Evolutionary conservation across 2,888 invertebrate species (phyloP), one percentile per base, ranked within the genome.

Genomic region (Mimumesa dahlbomi): DNA sequence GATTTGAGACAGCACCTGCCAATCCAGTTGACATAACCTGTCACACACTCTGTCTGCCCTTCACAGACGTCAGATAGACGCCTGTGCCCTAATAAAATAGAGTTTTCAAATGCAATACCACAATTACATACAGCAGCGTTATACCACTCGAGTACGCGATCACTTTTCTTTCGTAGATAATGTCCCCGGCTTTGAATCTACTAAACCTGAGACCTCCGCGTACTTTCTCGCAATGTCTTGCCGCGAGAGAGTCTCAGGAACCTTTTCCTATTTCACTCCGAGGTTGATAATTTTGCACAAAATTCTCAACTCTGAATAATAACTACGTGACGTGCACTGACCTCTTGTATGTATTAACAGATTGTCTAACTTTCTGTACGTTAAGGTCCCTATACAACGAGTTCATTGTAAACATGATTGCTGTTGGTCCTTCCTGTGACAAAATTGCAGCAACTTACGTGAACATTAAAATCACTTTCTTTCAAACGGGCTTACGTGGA

Each of bases 1-100:
- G 86, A 84, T 86, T 85, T 84, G 86, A 85, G 74, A 87, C 84
- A 81, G 84, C 85, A 83, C 86, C 85, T 80, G 87, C 82, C 82
- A 86, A 86, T 87, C 86, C 87, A 86, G 87, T 84, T 87, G 87
- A 88, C 88, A 88, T 88, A 88, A 88, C 88, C 88, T 87, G 83
- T 79, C 74, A 77, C 71, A 81, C 82, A 69, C 72, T 76, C 72
- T 67, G 72, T 73, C 67, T 73, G 63, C 63, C 57, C 63, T 68
- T 76, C 71, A 74, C 73, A 68, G 73, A 70, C 71, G 76, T 66
- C 68, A 52, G 59, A 61, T 25, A 48, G 61, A 73, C 68, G 73
- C 63, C 76, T 66, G 66, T 75, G 63, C 50, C 50, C 69, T 38
- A 61, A 70, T 52, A 73, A 73, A 77, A 73, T 63, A 58, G 54